Evolutionary conservation across 2,888 invertebrate genomes (phyloP).

Genomic region (Drosophila kambysellisi): DNA sequence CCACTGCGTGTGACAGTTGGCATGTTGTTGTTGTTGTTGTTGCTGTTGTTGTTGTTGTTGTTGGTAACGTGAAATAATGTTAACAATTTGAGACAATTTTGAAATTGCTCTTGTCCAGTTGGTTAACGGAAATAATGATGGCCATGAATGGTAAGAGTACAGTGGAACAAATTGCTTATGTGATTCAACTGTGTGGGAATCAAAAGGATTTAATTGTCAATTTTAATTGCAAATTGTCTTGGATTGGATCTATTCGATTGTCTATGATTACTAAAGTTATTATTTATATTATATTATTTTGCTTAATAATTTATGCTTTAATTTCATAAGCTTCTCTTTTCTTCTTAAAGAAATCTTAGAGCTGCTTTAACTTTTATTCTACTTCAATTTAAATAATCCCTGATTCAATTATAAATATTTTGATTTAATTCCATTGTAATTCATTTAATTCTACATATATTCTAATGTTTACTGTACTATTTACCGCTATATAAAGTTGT

Average conservation of each 20-base stretch:
- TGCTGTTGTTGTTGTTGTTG: neutral
- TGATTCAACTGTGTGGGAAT: neutral
- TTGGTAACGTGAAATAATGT: constrained; percentile 45
- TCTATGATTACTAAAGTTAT: neutral
- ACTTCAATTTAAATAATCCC: neutral
- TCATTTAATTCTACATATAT: neutral
- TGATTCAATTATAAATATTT: neutral
- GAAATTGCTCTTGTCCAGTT: constrained; percentile 44
- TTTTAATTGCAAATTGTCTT: neutral
- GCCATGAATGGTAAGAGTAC: constrained; percentile 5
- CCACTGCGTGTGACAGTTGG: constrained; percentile 6
- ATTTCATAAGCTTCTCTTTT: neutral
- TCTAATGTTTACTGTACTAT: neutral
- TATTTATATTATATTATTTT: neutral
- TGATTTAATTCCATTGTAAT: neutral
- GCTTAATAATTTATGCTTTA: neutral
- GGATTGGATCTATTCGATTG: neutral
- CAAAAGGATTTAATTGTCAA: neutral
- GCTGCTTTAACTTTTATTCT: too few species aligned
- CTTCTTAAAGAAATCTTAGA: neutral
- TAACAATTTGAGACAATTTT: constrained; percentile 66
- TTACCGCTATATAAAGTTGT: neutral
- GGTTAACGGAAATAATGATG: constrained; percentile 52
- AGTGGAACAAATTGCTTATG: neutral
- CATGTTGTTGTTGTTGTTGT: constrained; percentile 34